Percentiles rank a stretch among this genome's conserved stretches.
Evolutionary conservation across 2,797 vertebrate species (phyloP).

Genomic region (Hephaestus fuliginosus): DNA sequence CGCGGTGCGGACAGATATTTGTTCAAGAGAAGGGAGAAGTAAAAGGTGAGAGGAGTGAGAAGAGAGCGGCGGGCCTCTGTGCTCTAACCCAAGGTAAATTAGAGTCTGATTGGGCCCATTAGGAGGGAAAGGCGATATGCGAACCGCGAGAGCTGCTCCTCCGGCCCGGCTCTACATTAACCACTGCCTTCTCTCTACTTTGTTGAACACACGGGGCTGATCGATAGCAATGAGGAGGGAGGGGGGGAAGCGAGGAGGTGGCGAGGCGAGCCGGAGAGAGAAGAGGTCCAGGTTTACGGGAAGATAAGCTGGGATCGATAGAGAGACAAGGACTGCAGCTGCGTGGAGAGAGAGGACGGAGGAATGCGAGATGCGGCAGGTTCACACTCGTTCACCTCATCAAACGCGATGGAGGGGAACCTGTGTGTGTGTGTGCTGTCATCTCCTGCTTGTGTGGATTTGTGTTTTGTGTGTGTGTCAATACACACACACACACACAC

Average conservation of each 20-base stretch:
- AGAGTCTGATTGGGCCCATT: slow-evolving; percentile 75
- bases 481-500: neutral
- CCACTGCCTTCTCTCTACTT: slow-evolving; percentile 69
- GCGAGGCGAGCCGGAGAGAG: slow-evolving; percentile 42
- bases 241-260: slow-evolving; percentile 43
- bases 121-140: slow-evolving; percentile 66
- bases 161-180: slow-evolving; percentile 70
- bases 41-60: slow-evolving; percentile 62
- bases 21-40: slow-evolving; percentile 25
- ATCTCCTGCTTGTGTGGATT: slow-evolving; percentile 6
- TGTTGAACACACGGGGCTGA: slow-evolving; percentile 70
- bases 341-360: slow-evolving; percentile 65
- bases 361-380: slow-evolving; percentile 61
- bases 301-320: slow-evolving; percentile 82
- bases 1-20: slow-evolving; percentile 38
- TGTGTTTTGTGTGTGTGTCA: neutral
- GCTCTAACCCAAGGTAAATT: slow-evolving; percentile 69
- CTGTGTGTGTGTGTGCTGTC: neutral
- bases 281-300: slow-evolving; percentile 76
- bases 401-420: slow-evolving; percentile 52
- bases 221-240: slow-evolving; percentile 70
- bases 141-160: slow-evolving; percentile 36
- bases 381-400: slow-evolving; percentile 66
- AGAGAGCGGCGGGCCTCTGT: slow-evolving; percentile 36
- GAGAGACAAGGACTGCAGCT: slow-evolving; percentile 70